phyloP scores from a whole-genome alignment of 2,113 vertebrate genomes.

The pig (Sus scrofa) region T2T-Sscrofa CM000817.6:151938501-151939000 shows the following conservation, averaged over 20 bases:
- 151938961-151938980: no score
- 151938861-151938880: not conserved
- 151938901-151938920: not conserved
- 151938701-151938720: not conserved
- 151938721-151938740: not conserved
- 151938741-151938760: accelerated
- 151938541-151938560: no score
- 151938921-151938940: no score
- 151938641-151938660: not conserved
- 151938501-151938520: no score
- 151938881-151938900: not conserved
- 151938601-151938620: no score
- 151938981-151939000: no score
- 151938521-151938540: no score
- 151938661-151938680: not conserved
- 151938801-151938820: not conserved
- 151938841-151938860: not conserved
- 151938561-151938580: no score
- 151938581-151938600: no score
- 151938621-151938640: not conserved
- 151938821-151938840: not conserved
- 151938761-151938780: not conserved
- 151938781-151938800: not conserved
- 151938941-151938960: no score
- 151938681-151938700: not conserved